Base-by-base conservation (phyloP, 2,888 invertebrate species). In the Nezara viridula region DNA sequence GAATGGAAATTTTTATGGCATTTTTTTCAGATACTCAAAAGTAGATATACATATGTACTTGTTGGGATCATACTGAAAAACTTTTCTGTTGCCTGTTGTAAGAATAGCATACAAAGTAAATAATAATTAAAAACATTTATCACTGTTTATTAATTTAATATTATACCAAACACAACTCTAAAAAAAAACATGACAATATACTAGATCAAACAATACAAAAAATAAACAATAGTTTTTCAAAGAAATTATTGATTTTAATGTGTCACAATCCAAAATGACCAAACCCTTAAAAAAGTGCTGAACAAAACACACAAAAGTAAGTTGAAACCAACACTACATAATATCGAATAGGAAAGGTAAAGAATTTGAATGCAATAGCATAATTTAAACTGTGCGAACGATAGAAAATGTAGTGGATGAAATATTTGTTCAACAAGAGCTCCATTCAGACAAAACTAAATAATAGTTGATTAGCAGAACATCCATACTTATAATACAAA, bases 401-500 rank as follows among this genome's bases (percentile, higher is more conserved):
- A 81, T 40, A 81, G 81, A 81, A n/a, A 86, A 49, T 49, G 24
- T 49, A 21, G 50, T 37, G 50, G 86, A 55, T 37, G 52, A 86
- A 86, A 86, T 32, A 52, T 52, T 24, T 86, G 27, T n/a, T 85
- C 27, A 86, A 52, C 86, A 55, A 49, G 50, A 52, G 21, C 32
- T 86, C 86, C 55, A 52, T 47, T 55, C 37, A 4, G 27, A 50
- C 37, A 55, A 86, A n/a, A 86, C 37, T 86, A 86, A 86, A 32
- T 86, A 49, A 86, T 52, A 86, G 50, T 50, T 86, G 32, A 77
- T 40, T 81, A 44, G 81, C 81, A 73, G 66, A 73, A 73, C n/a
- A 81, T 44, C 81, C 81, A 81, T 44, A 81, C 81, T 81, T 24
- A 81, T 81, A n/a, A 81, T 81, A n/a, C 44, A 81, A 81, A 40